These are phyloP conservation scores for Ariopsis seemanni DNA, from an alignment of 2,113 vertebrate species.

Conservation along the genomic window DNA sequence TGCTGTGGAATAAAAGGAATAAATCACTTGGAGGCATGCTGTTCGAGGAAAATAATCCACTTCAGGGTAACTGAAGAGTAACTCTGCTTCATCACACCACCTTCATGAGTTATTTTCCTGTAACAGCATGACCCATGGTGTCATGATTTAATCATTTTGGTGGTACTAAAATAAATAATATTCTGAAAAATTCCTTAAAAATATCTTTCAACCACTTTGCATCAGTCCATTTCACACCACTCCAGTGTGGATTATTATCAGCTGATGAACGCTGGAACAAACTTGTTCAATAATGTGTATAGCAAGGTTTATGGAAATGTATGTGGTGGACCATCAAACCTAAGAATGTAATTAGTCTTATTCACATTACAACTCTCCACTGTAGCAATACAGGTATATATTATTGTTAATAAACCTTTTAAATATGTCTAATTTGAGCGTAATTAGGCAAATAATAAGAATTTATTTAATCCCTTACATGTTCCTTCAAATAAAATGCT, in stretches of 20 bases:
- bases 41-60: too few species aligned
- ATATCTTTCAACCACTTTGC: too few species aligned
- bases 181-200: too few species aligned
- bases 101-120: too few species aligned
- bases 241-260: neutral
- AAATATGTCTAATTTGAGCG: neutral
- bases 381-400: neutral
- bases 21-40: too few species aligned
- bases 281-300: neutral
- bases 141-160: too few species aligned
- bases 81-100: too few species aligned
- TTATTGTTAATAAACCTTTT: neutral
- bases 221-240: neutral
- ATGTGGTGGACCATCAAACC: neutral
- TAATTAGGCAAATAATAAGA: neutral
- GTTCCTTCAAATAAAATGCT: neutral
- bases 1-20: too few species aligned
- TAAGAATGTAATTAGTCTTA: neutral
- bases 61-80: too few species aligned
- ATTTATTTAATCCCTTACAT: neutral
- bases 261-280: neutral
- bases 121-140: too few species aligned
- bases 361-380: neutral
- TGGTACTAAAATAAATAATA: too few species aligned
- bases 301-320: neutral